Percentiles rank a stretch among this genome's conserved stretches.
Evolutionary conservation across 2,888 invertebrate species (phyloP).

Genomic region (Nephrotoma flavescens): DNA sequence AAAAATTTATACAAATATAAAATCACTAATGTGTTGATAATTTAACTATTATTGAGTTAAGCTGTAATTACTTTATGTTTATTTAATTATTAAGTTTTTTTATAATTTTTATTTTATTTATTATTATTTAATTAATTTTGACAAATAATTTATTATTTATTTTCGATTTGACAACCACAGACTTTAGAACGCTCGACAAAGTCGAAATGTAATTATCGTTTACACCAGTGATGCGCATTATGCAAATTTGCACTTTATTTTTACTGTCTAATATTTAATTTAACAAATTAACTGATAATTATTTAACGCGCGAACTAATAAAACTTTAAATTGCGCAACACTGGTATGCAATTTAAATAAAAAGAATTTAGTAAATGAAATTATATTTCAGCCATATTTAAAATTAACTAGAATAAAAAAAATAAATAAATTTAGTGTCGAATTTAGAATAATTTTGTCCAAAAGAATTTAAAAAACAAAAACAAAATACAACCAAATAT

Average conservation of each 20-base stretch:
- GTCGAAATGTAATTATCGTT: not conserved
- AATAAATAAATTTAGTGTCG: not conserved
- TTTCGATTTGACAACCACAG: not conserved
- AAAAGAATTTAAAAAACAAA: not conserved
- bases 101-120: not conserved
- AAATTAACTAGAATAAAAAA: not conserved
- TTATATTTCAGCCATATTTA: conserved; percentile 2
- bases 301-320: not conserved
- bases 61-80: not conserved
- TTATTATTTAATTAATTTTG: not conserved
- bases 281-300: too few species aligned
- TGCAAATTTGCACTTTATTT: not conserved
- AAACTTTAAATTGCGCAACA: not conserved
- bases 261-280: too few species aligned
- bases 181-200: not conserved
- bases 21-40: not conserved
- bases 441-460: not conserved
- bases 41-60: not conserved
- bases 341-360: not conserved
- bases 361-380: not conserved
- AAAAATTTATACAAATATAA: not conserved
- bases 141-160: not conserved
- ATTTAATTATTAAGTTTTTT: not conserved
- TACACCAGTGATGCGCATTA: not conserved
- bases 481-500: not conserved